These are phyloP conservation scores for Calameuta idolon DNA, from an alignment of 2,888 invertebrate species.

Conservation along the genomic window DNA sequence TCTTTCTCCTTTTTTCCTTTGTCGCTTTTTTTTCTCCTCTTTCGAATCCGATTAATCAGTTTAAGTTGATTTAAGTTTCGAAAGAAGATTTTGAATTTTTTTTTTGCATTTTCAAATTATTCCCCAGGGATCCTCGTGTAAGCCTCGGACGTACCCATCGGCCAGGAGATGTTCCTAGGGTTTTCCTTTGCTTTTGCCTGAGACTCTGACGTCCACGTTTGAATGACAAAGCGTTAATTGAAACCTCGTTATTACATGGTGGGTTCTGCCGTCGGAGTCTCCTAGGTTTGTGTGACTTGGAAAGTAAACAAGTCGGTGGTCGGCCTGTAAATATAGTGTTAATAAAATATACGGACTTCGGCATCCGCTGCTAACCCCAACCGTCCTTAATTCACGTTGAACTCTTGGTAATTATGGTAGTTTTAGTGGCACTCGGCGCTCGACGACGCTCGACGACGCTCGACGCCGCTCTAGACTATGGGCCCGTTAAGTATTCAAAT, in stretches of 20 bases:
- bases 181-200: not conserved
- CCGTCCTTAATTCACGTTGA: conserved; percentile 49
- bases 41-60: not conserved
- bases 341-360: conserved; percentile 58
- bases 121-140: not conserved
- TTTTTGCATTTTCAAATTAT: not conserved
- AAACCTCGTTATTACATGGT: conserved; percentile 48
- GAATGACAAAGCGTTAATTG: conserved; percentile 53
- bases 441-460: conserved; percentile 33
- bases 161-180: not conserved
- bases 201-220: conserved; percentile 22
- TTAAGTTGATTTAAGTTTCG: not conserved
- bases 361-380: conserved; percentile 31
- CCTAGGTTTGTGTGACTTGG: conserved; percentile 44
- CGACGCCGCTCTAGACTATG: conserved; percentile 34
- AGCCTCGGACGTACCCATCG: not conserved
- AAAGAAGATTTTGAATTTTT: not conserved
- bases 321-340: conserved; percentile 54
- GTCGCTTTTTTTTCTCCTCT: not conserved
- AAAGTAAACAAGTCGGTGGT: conserved; percentile 55
- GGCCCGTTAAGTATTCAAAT: conserved; percentile 50
- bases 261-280: conserved; percentile 24
- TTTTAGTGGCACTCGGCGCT: conserved; percentile 31
- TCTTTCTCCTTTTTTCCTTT: not conserved
- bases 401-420: conserved; percentile 52